Base-by-base conservation (phyloP, 2,113 vertebrate genomes). In the Anguilla rostrata region DNA sequence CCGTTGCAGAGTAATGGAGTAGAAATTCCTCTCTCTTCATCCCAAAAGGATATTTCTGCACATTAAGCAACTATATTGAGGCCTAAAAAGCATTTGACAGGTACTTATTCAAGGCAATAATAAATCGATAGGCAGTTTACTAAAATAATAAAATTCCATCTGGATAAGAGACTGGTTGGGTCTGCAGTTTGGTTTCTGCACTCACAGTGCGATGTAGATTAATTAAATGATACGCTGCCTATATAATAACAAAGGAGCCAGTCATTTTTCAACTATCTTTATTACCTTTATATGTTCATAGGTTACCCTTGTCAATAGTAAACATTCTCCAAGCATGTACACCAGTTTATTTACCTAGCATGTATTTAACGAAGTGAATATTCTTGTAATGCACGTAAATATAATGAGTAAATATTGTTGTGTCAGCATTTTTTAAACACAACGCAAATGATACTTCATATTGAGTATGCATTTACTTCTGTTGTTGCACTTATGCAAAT, bases 81-180 rank as follows among this genome's bases (percentile, higher is more conserved):
- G 87, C 86, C 89, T 87, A 93, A 94, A 94, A 87, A 91, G 71
- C 88, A 82, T 91, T 88, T 94, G 93, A 93, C 91, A 89, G 91
- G 89, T 91, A 87, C 91, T 93, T 92, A 90, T 92, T 92, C 90
- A 29, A 82, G 88, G 91, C 88, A 91, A 89, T 89, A 90, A 91
- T 89, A 87, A 34, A 43, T 85, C 83, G 75, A 53, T 84, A 82
- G 46, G 53, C 90, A 86, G 86, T 89, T 43, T 87, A 80, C 16
- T 20, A 39, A 85, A 84, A 82, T 57, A 46, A 53, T 79, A 87
- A 66, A 66, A 85, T 75, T 85, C 81, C 78, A n/a, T n/a, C 46
- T 22, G 11, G 81, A 85, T 87, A 85, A 86, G 86, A 87, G 86
- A 66, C 84, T 43, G 85, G 26, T 79, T 83, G 41, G 56, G 82